Conservation (phyloP, 1,140 invertebrate species). For the Heliconius eleuchia region DNA sequence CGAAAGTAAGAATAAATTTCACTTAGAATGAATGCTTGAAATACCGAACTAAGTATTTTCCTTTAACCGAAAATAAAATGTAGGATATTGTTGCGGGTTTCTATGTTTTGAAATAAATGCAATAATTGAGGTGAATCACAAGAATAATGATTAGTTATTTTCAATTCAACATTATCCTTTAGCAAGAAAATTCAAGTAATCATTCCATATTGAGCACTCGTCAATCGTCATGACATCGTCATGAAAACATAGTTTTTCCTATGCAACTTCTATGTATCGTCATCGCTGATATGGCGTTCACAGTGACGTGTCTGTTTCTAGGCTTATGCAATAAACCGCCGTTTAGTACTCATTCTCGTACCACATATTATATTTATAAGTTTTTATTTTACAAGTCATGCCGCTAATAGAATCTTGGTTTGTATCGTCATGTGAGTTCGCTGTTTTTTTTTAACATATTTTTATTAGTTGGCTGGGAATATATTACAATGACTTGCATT, state of each 20-base stretch:
- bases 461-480: not conserved
- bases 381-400: slow-evolving; percentile 9
- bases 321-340: not conserved
- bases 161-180: not conserved
- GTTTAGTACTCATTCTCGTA: not conserved
- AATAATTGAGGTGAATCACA: not conserved
- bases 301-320: not conserved
- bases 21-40: too few species aligned
- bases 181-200: not conserved
- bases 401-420: not conserved
- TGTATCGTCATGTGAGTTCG: not conserved
- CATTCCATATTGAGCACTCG: slow-evolving; percentile 7
- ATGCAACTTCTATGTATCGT: slow-evolving; percentile 1
- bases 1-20: too few species aligned
- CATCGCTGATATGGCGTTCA: not conserved
- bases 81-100: not conserved
- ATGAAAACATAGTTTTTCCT: not conserved
- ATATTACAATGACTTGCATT: slow-evolving; percentile 2
- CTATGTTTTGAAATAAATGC: not conserved
- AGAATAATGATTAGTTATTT: not conserved
- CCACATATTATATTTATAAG: not conserved
- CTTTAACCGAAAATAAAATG: not conserved
- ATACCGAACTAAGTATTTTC: not conserved
- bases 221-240: not conserved
- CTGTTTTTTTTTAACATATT: not conserved